These are phyloP conservation scores for Actenoides lindsayi DNA, from an alignment of 2,113 vertebrate species.

Conservation along the genomic window DNA sequence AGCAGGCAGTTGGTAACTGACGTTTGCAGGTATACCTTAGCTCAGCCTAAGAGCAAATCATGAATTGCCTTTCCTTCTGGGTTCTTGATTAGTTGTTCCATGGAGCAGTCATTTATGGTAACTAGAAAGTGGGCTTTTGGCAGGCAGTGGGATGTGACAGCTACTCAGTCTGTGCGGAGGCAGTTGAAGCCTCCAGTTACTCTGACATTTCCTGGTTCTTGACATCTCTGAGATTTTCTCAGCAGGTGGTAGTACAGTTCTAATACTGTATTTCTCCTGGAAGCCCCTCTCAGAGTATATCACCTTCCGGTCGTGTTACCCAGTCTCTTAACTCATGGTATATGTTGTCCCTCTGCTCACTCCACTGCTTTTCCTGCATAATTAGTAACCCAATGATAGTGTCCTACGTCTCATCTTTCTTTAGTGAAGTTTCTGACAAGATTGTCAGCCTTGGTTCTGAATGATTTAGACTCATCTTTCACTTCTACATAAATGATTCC, in stretches of 20 bases:
- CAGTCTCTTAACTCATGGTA: background rate
- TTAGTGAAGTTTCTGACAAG: background rate
- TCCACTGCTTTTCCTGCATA: background rate
- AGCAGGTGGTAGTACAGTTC: background rate
- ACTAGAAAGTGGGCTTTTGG: background rate
- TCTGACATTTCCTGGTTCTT: conserved; percentile 16
- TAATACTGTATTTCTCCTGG: background rate
- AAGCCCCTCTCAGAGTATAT: background rate
- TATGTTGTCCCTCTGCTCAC: background rate
- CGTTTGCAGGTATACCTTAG: background rate
- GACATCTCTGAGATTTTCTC: background rate
- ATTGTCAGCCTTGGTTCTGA: background rate
- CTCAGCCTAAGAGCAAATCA: background rate
- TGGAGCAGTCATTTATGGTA: background rate
- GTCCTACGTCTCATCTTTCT: background rate
- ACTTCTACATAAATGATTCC: background rate
- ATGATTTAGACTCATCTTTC: background rate
- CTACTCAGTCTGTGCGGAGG: background rate
- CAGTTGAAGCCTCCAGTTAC: background rate
- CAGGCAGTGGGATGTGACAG: background rate
- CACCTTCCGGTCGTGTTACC: background rate
- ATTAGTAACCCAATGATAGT: background rate
- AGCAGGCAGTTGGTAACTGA: background rate
- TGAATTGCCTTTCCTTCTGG: background rate
- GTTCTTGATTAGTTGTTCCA: background rate